Conservation (phyloP, 2,888 invertebrate genomes). For the Pheosia tremula region DNA sequence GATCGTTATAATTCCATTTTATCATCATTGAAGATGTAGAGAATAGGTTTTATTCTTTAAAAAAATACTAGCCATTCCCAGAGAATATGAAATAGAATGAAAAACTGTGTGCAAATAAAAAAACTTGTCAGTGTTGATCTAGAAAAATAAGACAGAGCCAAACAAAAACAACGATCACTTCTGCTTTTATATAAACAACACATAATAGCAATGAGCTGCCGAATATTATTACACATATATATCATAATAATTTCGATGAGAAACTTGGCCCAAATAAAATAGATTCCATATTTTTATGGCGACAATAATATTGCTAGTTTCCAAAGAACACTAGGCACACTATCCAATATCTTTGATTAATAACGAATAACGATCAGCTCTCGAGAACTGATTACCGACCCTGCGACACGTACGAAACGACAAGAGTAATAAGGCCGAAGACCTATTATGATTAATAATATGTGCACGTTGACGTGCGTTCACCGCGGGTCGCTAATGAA, state of each 20-base stretch:
- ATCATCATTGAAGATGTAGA: too few species aligned
- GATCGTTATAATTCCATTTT: too few species aligned
- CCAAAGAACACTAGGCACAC: constrained; percentile 9
- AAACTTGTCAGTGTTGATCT: background rate
- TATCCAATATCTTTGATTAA: constrained; percentile 41
- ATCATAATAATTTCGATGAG: constrained; percentile 10
- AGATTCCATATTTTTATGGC: background rate
- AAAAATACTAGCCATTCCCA: background rate
- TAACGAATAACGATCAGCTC: constrained; percentile 38
- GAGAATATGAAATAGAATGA: background rate
- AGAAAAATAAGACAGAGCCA: background rate
- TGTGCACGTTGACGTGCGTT: constrained; percentile 55
- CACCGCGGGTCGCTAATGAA: constrained; percentile 63
- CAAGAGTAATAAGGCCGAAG: constrained; percentile 47
- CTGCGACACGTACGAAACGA: constrained; percentile 41
- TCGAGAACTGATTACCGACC: constrained; percentile 43
- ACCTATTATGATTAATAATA: constrained; percentile 70
- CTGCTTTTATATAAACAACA: background rate
- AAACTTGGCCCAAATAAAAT: constrained; percentile 10
- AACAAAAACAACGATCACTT: background rate
- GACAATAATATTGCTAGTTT: constrained; percentile 7
- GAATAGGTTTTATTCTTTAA: too few species aligned
- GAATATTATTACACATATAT: constrained; percentile 6
- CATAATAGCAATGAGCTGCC: constrained; percentile 6
- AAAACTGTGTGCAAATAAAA: background rate